Conservation (phyloP, 2,113 vertebrate genomes). For the Myotis davidii region DNA sequence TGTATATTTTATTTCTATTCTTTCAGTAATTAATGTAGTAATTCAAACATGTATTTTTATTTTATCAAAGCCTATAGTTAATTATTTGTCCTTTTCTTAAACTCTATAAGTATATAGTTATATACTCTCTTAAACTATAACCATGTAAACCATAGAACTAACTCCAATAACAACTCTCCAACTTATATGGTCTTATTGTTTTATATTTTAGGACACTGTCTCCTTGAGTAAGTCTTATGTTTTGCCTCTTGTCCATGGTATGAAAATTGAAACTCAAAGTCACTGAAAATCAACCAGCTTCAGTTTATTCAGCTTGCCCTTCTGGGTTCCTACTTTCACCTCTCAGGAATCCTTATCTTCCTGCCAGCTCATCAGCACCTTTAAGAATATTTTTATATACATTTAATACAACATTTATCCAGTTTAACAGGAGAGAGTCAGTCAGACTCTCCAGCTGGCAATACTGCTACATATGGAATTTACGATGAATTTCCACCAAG, state of each 20-base stretch:
- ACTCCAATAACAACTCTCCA: not conserved
- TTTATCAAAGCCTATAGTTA: not conserved
- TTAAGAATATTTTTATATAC: not conserved
- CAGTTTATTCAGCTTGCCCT: not conserved
- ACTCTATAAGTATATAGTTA: not conserved
- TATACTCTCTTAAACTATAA: not conserved
- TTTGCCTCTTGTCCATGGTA: not conserved
- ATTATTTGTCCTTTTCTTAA: not conserved
- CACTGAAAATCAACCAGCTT: not conserved
- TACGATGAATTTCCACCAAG: not conserved
- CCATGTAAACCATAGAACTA: not conserved
- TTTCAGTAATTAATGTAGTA: not conserved
- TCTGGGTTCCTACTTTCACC: not conserved
- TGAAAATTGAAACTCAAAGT: conserved; percentile 24
- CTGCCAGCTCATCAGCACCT: not conserved
- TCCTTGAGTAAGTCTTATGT: not conserved
- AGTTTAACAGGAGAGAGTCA: not conserved
- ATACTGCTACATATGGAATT: not conserved
- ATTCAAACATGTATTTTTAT: not conserved
- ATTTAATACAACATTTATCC: not conserved
- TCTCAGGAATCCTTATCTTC: not conserved
- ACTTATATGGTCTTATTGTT: not conserved
- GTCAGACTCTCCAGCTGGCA: not conserved
- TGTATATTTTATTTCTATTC: not conserved
- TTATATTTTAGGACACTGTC: not conserved